These are phyloP conservation scores for Leguminivora glycinivorella DNA, from an alignment of 1,140 invertebrate genomes.

Conservation along the genomic window DNA sequence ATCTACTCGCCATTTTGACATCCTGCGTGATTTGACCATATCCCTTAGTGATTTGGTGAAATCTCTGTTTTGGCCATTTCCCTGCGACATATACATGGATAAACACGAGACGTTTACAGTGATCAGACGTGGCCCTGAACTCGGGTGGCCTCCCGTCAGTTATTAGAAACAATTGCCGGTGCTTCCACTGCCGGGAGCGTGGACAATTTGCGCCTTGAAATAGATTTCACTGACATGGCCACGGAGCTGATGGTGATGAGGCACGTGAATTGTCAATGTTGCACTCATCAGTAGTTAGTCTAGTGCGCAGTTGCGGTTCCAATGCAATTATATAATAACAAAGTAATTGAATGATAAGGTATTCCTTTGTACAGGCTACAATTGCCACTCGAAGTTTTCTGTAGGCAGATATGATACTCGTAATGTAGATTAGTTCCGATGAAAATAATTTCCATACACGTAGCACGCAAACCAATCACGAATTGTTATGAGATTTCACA, in stretches of 20 bases:
- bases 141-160: conserved; percentile 45
- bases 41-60: no score
- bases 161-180: conserved; percentile 46
- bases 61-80: no score
- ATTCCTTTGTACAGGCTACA: background rate
- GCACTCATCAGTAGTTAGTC: background rate
- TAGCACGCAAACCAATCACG: background rate
- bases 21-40: no score
- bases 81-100: no score
- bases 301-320: background rate
- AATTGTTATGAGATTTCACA: background rate
- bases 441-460: background rate
- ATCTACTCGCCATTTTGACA: no score
- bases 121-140: conserved; percentile 56
- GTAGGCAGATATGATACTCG: no score
- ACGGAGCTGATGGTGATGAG: conserved; percentile 1
- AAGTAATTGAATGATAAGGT: background rate
- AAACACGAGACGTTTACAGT: conserved; percentile 48
- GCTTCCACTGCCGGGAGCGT: conserved; percentile 33
- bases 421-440: no score
- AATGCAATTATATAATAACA: conserved; percentile 7
- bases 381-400: no score
- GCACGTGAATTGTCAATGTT: conserved; percentile 12
- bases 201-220: conserved; percentile 37
- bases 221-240: conserved; percentile 35